Base-by-base conservation (phyloP, 2,888 invertebrate species). In the Orgyia antiqua region DNA sequence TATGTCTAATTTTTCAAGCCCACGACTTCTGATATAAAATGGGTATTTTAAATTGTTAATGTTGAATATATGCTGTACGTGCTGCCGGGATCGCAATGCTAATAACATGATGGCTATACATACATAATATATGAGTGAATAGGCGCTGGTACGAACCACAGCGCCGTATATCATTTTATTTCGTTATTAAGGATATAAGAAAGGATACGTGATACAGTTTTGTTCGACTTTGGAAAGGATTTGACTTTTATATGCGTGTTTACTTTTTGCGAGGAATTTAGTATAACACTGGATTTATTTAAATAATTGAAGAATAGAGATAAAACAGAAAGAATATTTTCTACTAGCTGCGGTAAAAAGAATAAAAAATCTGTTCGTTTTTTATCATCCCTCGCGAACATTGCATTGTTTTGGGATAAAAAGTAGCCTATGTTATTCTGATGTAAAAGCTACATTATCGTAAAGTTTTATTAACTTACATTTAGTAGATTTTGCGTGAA, bases 11-110 rank as follows among this genome's bases (percentile, higher is more conserved):
- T 5, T 20, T 20, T 20, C 20, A 4, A 7, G 20, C 15, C 15
- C 8, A 8, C 4, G 4, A 8, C 19, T 20, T 15, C 7, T 21
- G 24, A 38, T 25, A 29, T 32, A 38, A 51, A 51, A 36, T n/a
- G 36, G 35, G 36, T 39, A 39, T 47, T 48, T 48, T 51, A 47
- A 51, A 48, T 47, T 51, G 37, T 34, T 51, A 47, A 48, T 42
- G 42, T 35, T 17, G 31, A 37, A 51, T 34, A 47, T 41, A 48
- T 42, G 39, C 36, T 17, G 31, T 42, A 51, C 52, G 44, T 43
- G 52, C 37, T 38, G 24, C 36, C 45, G 28, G 23, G 29, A 17
- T 30, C 31, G 24, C 20, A 13, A 29, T 20, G 36, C 44, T 51
- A 51, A 51, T 51, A 51, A 12, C 8, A 17, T 15, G 27, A 23